These are phyloP conservation scores for Drosophila mojavensis DNA, from an alignment of 1,140 invertebrate genomes.

Conservation along the genomic window DNA sequence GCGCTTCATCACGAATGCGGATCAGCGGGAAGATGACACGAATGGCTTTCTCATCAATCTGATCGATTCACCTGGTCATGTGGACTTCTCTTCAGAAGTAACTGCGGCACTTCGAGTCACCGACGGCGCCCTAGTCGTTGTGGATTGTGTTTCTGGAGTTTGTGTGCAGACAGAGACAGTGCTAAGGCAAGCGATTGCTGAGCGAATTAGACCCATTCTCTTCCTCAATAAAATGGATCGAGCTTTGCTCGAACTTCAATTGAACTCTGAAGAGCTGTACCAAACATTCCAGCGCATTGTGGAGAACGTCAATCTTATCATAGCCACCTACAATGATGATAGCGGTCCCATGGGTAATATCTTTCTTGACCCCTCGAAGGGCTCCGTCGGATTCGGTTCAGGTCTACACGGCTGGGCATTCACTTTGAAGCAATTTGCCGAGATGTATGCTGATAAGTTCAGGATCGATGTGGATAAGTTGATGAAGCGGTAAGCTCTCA, in stretches of 20 bases:
- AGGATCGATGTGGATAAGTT: slow-evolving; percentile 98
- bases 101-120: slow-evolving; percentile 99
- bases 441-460: slow-evolving; percentile 99
- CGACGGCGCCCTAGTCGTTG: slow-evolving; percentile 98
- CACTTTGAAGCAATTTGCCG: slow-evolving; percentile 99
- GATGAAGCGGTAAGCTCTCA: slow-evolving; percentile 90
- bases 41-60: slow-evolving; percentile 99
- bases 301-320: slow-evolving; percentile 99
- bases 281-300: slow-evolving; percentile 99
- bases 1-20: slow-evolving; percentile 93
- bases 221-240: slow-evolving; percentile 99
- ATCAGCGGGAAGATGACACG: slow-evolving; percentile 93
- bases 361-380: slow-evolving; percentile 96
- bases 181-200: slow-evolving; percentile 98
- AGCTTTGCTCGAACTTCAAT: slow-evolving; percentile 96
- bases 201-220: slow-evolving; percentile 98
- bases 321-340: slow-evolving; percentile 98
- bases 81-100: slow-evolving; percentile 99
- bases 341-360: slow-evolving; percentile 99
- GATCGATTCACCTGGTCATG: slow-evolving; percentile 99
- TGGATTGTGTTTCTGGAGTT: slow-evolving; percentile 99
- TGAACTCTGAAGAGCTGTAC: slow-evolving; percentile 97
- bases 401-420: slow-evolving; percentile 99
- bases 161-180: slow-evolving; percentile 99
- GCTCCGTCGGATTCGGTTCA: slow-evolving; percentile 99